These are phyloP conservation scores for Spinus pinus DNA, from an alignment of 2,797 vertebrate genomes.

Conservation along the genomic window DNA sequence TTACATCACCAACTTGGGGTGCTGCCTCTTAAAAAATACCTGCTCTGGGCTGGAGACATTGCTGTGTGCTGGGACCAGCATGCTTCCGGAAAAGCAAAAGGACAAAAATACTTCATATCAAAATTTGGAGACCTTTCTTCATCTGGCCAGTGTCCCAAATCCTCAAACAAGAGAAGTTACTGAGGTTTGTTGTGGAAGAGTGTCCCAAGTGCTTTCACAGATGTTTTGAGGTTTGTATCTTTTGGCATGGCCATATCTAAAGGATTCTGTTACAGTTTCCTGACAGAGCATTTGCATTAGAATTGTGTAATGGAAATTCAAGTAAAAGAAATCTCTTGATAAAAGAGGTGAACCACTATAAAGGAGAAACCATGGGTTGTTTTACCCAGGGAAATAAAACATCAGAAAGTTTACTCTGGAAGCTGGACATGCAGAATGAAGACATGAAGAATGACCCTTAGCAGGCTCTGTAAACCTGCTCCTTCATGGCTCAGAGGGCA, in stretches of 20 bases:
- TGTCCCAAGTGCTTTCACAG: not conserved
- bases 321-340: not conserved
- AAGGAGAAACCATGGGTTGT: not conserved
- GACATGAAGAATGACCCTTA: not conserved
- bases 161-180: not conserved
- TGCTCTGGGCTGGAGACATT: not conserved
- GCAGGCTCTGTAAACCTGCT: not conserved
- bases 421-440: not conserved
- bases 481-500: not conserved
- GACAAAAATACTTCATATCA: not conserved
- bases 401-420: not conserved
- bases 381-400: not conserved
- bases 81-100: not conserved
- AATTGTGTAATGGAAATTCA: slow-evolving; percentile 2
- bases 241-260: not conserved
- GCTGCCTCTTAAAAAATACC: not conserved
- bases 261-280: not conserved
- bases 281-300: not conserved
- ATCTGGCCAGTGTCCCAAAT: not conserved
- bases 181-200: not conserved
- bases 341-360: not conserved
- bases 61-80: not conserved
- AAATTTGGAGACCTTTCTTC: not conserved
- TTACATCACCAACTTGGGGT: not conserved
- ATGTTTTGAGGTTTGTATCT: not conserved